Evolutionary conservation across 2,888 invertebrate genomes (phyloP).

Genomic region (Perdita meconis): DNA sequence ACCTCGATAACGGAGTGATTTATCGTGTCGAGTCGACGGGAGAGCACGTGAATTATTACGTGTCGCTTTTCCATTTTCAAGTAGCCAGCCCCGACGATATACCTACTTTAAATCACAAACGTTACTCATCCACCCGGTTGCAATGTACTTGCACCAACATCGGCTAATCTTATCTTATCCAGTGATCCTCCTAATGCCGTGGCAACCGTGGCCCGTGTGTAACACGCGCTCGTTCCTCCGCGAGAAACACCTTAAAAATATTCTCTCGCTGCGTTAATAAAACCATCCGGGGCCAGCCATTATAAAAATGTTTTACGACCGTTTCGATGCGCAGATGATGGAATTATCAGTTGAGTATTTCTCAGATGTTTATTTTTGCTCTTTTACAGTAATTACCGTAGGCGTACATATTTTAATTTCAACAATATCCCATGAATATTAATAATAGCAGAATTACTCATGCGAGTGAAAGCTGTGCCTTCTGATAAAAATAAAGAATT

Average conservation of each 20-base stretch:
- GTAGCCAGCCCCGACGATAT: not conserved
- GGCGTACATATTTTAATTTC: too few species aligned
- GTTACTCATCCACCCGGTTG: slow-evolving; percentile 36
- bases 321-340: not conserved
- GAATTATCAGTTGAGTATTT: too few species aligned
- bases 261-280: slow-evolving; percentile 11
- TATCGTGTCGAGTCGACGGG: not conserved
- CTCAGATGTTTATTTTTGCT: too few species aligned
- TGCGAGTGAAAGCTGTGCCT: too few species aligned
- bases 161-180: slow-evolving; percentile 81
- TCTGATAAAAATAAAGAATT: too few species aligned
- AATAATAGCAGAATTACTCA: too few species aligned
- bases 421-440: too few species aligned
- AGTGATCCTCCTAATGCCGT: slow-evolving; percentile 75
- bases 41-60: slow-evolving; percentile 17
- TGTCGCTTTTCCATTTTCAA: slow-evolving; percentile 8
- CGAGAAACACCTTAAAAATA: slow-evolving; percentile 41
- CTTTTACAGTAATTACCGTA: too few species aligned
- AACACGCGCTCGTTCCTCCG: slow-evolving; percentile 42
- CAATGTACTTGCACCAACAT: slow-evolving; percentile 64
- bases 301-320: slow-evolving; percentile 5
- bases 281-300: not conserved
- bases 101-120: slow-evolving; percentile 56
- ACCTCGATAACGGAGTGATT: not conserved
- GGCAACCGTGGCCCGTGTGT: slow-evolving; percentile 55